Conservation (phyloP, 92 coral and sea anemone species). For the Epizoanthus stellaris region DNA sequence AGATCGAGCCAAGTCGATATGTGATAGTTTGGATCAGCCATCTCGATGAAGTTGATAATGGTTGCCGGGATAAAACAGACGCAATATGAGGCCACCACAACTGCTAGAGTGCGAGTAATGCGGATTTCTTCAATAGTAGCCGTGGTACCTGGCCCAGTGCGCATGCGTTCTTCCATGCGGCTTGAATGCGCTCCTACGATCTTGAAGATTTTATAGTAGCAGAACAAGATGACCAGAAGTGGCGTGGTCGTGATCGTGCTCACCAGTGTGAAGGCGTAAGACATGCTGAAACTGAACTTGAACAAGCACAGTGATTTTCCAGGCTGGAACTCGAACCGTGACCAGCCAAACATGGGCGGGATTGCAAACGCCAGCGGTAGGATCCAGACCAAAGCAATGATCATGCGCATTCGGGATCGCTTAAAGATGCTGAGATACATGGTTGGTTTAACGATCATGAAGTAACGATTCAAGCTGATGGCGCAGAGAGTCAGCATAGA, state of each 20-base stretch:
- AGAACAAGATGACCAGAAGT: constrained; percentile 50
- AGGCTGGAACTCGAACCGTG: constrained; percentile 64
- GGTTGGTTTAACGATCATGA: constrained; percentile 27
- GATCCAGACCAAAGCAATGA: constrained; percentile 62
- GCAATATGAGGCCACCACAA: constrained; percentile 70
- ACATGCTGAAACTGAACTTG: constrained; percentile 59
- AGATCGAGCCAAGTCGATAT: constrained; percentile 79
- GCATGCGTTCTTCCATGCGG: constrained; percentile 41
- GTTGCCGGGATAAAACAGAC: constrained; percentile 81
- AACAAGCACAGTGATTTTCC: constrained; percentile 71
- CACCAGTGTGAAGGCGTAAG: constrained; percentile 47
- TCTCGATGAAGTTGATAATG: constrained; percentile 62
- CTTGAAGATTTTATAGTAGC: constrained; percentile 70
- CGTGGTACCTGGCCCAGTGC: constrained; percentile 36
- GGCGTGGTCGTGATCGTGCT: constrained; percentile 63
- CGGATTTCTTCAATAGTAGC: constrained; percentile 71
- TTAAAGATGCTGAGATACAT: constrained; percentile 35
- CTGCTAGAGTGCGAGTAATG: constrained; percentile 74
- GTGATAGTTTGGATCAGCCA: constrained; percentile 60
- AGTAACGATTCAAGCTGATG: constrained; percentile 41
- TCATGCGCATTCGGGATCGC: constrained; percentile 32
- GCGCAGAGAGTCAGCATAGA: constrained; percentile 48
- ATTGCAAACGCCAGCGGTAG: constrained; percentile 70
- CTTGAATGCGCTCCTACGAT: constrained; percentile 59
- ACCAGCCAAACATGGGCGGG: constrained; percentile 74